phyloP scores from a whole-genome alignment of 2,797 vertebrate species.

The Loris lydekkerianus region DNA sequence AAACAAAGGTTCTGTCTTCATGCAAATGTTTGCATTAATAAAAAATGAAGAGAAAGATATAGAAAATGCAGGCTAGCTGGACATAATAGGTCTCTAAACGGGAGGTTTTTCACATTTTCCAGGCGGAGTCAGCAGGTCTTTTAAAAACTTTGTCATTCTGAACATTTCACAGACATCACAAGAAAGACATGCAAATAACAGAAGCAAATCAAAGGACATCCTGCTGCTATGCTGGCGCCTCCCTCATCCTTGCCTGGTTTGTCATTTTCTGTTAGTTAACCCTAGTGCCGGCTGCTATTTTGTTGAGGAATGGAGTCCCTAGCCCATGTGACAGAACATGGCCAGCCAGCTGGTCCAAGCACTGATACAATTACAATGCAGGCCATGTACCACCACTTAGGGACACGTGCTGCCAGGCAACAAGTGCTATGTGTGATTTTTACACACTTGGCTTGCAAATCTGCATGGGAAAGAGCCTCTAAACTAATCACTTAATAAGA shows the following conservation, averaged over 20 bases:
- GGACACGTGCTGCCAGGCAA: slow-evolving; percentile 81
- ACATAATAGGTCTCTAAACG: slow-evolving; percentile 79
- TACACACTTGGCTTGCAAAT: slow-evolving; percentile 68
- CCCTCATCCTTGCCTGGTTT: slow-evolving; percentile 77
- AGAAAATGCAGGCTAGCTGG: slow-evolving; percentile 79
- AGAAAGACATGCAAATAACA: slow-evolving; percentile 86
- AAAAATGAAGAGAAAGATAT: slow-evolving; percentile 85
- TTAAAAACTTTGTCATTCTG: slow-evolving; percentile 85
- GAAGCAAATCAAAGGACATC: slow-evolving; percentile 81
- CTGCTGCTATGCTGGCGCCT: slow-evolving; percentile 77
- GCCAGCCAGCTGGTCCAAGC: slow-evolving; percentile 75
- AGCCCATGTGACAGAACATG: slow-evolving; percentile 62
- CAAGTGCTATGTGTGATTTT: slow-evolving; percentile 73
- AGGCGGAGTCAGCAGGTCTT: slow-evolving; percentile 81
- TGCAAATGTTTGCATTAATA: slow-evolving; percentile 86
- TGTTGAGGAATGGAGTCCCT: slow-evolving; percentile 77
- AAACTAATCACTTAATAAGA: slow-evolving; percentile 79
- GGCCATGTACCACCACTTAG: slow-evolving; percentile 76
- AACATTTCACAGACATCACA: slow-evolving; percentile 83
- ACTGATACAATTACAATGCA: slow-evolving; percentile 66
- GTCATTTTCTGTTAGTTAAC: slow-evolving; percentile 81
- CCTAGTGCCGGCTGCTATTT: slow-evolving; percentile 65
- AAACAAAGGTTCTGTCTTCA: slow-evolving; percentile 85
- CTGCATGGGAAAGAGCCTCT: slow-evolving; percentile 81
- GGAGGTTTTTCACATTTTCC: slow-evolving; percentile 83